Base-by-base conservation (phyloP, 2,113 vertebrate species). In the Apus apus region DNA sequence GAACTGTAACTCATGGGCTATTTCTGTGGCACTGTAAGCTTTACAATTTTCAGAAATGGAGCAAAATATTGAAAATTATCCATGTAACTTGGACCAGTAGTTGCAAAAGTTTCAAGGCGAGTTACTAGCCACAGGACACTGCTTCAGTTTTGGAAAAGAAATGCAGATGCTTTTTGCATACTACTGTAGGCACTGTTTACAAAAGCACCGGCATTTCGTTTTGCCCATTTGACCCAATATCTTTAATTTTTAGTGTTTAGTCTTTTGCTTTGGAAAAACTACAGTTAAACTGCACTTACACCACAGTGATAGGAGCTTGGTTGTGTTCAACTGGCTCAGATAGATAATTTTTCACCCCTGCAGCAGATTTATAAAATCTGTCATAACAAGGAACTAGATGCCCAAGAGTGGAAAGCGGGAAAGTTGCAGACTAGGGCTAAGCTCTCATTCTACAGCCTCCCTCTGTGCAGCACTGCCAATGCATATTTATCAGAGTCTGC, bases 401-500 rank as follows among this genome's bases (percentile, higher is more conserved):
- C 36, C 61, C 65, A 84, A 25, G 60, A 91, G 72, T 71, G 56
- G 75, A 86, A 93, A 86, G 71, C 43, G 91, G 68, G 26, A 22
- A 90, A 64, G 64, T 64, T 95, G 82, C 82, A 94, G 75, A 71
- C 43, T 80, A 87, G 62, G 60, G 81, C 50, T 38, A 68, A 85
- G 65, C 36, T 51, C 67, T 91, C 71, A 66, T 72, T 85, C 82
- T 53, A 50, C 64, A 89, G 51, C 57, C 67, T 87, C 86, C 84
- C 81, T 53, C 84, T 65, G 73, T 70, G 86, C 81, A 86, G 84
- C 2, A 3, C 54, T 93, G 86, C 72, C 85, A 94, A 90, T 84
- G 85, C 70, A 87, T 95, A 95, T 94, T 96, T 85, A 95, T 93
- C 80, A 92, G 60, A 45, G 78, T 51, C 74, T 93, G 87, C 90